A percentile compares a stretch with the other conserved stretches of the same genome.
phyloP scores from a whole-genome alignment of 2,888 invertebrate genomes.

The Erynnis tages region DNA sequence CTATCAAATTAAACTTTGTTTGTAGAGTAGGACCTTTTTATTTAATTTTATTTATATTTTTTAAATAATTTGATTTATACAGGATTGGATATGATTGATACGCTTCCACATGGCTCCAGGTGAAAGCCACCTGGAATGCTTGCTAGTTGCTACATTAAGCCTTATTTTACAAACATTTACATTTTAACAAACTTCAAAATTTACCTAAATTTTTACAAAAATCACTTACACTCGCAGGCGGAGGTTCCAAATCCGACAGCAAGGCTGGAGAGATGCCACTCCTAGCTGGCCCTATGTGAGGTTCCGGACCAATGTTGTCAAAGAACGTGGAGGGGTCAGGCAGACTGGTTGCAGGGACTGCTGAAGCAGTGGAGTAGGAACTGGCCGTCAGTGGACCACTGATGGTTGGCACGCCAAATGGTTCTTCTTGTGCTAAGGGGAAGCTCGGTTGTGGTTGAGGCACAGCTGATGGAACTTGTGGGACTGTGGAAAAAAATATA shows the following conservation, averaged over 20 bases:
- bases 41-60: too few relatives aligned
- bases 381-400: slow-evolving; percentile 39
- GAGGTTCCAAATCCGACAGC: slow-evolving; percentile 50
- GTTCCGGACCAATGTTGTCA: slow-evolving; percentile 71
- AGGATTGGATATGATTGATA: too few relatives aligned
- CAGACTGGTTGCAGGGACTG: slow-evolving; percentile 62
- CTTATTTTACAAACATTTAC: too few relatives aligned
- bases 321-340: slow-evolving; percentile 78
- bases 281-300: slow-evolving; percentile 52
- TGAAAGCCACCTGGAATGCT: too few relatives aligned
- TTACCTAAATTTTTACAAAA: too few relatives aligned
- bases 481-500: not conserved
- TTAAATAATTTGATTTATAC: too few relatives aligned
- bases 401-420: slow-evolving; percentile 61
- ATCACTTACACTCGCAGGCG: too few relatives aligned
- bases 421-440: slow-evolving; percentile 46
- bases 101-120: too few relatives aligned
- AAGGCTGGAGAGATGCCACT: slow-evolving; percentile 50
- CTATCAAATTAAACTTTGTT: too few relatives aligned
- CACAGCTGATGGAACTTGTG: not conserved
- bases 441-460: slow-evolving; percentile 4
- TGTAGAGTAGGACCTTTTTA: too few relatives aligned
- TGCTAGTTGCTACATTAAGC: too few relatives aligned
- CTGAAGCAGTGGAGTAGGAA: slow-evolving; percentile 37
- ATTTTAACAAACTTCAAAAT: too few relatives aligned